phyloP scores from a whole-genome alignment of 1,140 invertebrate genomes.

The Macrosteles quadrilineatus region DNA sequence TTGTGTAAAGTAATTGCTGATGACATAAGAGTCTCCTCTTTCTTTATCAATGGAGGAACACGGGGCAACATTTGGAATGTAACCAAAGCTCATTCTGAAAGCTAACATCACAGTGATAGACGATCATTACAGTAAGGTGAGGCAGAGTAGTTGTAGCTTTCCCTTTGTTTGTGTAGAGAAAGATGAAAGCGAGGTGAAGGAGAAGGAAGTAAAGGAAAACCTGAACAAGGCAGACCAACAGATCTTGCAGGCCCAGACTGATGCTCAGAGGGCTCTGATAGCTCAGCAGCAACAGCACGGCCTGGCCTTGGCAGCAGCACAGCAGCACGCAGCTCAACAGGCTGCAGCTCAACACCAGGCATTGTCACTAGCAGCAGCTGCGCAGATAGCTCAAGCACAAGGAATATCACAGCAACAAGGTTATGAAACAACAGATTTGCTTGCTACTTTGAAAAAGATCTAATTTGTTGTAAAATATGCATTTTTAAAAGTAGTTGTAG shows the following conservation, averaged over 20 bases:
- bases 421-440: no score
- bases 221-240: constrained; percentile 19
- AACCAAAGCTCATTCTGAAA: no score
- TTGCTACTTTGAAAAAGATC: no score
- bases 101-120: no score
- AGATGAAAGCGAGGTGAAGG: constrained; percentile 5
- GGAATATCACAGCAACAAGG: neutral
- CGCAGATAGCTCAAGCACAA: neutral
- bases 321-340: constrained; percentile 11
- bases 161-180: neutral
- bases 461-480: no score
- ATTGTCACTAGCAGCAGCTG: neutral
- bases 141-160: no score
- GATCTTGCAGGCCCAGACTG: neutral
- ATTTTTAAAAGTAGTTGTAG: no score
- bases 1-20: no score
- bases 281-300: neutral
- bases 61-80: no score
- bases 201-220: constrained; percentile 11
- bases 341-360: constrained; percentile 16
- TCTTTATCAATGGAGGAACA: no score
- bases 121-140: no score
- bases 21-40: no score
- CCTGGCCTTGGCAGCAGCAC: neutral
- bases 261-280: neutral